phyloP scores from a whole-genome alignment of 2,113 vertebrate genomes.

The Sclerurus mexicanus region DNA sequence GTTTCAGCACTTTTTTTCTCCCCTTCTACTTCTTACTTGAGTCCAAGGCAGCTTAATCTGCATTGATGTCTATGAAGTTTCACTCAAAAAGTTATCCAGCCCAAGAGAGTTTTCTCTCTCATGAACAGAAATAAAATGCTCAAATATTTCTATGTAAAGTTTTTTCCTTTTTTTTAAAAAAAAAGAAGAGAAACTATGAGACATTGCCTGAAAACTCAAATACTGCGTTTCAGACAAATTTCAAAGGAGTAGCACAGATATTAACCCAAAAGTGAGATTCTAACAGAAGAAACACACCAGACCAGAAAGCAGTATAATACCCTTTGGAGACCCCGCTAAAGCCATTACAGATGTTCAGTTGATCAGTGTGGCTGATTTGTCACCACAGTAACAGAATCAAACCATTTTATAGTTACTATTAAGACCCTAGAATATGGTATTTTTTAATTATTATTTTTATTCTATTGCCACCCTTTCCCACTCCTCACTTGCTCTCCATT shows the following conservation, averaged over 20 bases:
- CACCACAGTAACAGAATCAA: neutral
- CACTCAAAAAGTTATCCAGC: slow-evolving; percentile 21
- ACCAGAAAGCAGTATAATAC: neutral
- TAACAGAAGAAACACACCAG: neutral
- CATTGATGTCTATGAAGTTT: slow-evolving; percentile 36
- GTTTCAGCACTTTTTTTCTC: neutral
- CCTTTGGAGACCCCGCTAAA: slow-evolving; percentile 24
- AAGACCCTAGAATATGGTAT: neutral
- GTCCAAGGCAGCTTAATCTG: slow-evolving; percentile 32
- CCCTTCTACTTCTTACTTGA: neutral
- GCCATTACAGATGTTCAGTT: slow-evolving; percentile 34
- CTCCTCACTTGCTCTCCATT: neutral
- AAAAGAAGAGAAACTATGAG: neutral
- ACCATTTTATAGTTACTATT: neutral
- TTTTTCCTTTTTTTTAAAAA: neutral
- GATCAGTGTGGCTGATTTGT: slow-evolving; percentile 48
- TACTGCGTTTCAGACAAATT: neutral
- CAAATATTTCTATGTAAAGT: neutral
- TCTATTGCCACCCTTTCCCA: neutral
- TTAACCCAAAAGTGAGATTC: slow-evolving; percentile 3
- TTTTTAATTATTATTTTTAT: neutral
- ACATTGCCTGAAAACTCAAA: neutral
- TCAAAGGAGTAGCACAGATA: neutral
- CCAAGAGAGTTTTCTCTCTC: neutral
- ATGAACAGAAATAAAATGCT: neutral